Percentiles rank a stretch among this genome's conserved stretches.
Conservation (phyloP, 2,113 vertebrate genomes). For the Cryptotis parvus region DNA sequence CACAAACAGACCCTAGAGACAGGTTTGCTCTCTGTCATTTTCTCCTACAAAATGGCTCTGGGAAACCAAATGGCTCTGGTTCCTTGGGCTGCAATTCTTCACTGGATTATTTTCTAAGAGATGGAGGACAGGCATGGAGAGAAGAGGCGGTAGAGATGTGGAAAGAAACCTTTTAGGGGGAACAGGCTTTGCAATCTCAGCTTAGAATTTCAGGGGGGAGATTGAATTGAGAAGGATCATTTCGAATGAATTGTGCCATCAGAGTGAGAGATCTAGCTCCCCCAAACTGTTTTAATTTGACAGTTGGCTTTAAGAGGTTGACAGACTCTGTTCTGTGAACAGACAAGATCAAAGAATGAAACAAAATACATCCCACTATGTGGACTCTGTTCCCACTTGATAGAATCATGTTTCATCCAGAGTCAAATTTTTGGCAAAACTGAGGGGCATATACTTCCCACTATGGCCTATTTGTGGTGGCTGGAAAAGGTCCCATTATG, state of each 20-base stretch:
- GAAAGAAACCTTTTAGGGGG: neutral
- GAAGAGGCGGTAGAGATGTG: neutral
- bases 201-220: conserved; percentile 55
- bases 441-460: conserved; percentile 51
- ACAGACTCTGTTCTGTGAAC: conserved; percentile 77
- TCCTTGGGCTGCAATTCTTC: conserved; percentile 2
- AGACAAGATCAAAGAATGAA: conserved; percentile 68
- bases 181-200: conserved; percentile 69
- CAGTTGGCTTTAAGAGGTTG: conserved; percentile 75
- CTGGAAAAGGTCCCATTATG: neutral
- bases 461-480: neutral
- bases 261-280: conserved; percentile 76
- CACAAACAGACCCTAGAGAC: conserved; percentile 14
- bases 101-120: neutral
- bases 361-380: conserved; percentile 49
- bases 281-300: conserved; percentile 78
- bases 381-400: conserved; percentile 65
- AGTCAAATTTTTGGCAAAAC: conserved; percentile 8
- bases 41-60: neutral
- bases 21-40: conserved; percentile 54
- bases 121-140: rapidly evolving
- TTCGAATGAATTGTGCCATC: conserved; percentile 82
- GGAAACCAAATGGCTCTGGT: conserved; percentile 62
- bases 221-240: conserved; percentile 78
- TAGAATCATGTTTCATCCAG: conserved; percentile 48